Conservation (phyloP, 2,113 vertebrate genomes). For the Himantopus leucocephalus region DNA sequence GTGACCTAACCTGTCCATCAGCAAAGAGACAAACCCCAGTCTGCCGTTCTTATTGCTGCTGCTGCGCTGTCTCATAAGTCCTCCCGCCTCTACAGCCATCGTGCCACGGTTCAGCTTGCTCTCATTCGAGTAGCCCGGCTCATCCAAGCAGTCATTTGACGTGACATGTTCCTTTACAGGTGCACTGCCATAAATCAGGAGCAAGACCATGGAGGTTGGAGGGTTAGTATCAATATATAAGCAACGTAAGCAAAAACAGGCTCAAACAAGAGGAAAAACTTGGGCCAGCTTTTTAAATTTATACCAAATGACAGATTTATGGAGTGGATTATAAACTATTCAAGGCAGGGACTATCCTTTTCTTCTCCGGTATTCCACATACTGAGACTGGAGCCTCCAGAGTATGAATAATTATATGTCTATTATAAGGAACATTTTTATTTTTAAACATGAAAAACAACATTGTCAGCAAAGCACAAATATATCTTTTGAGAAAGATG, state of each 20-base stretch:
- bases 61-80: not conserved
- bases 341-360: not conserved
- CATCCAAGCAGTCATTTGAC: not conserved
- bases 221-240: not conserved
- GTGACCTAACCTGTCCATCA: not conserved
- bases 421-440: constrained; percentile 19
- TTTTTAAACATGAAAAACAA: constrained; percentile 18
- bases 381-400: not conserved
- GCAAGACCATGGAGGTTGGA: not conserved
- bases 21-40: not conserved
- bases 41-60: not conserved
- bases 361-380: not conserved
- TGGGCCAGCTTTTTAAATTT: not conserved
- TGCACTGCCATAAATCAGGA: not conserved
- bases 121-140: accelerated
- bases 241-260: not conserved
- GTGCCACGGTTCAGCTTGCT: not conserved
- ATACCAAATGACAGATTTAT: constrained; percentile 18
- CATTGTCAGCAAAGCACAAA: constrained; percentile 14
- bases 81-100: accelerated
- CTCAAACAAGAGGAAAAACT: not conserved
- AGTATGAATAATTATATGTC: constrained; percentile 23
- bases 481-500: not conserved
- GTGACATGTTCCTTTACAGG: not conserved
- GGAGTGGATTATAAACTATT: not conserved